Evolutionary conservation across 2,888 invertebrate species (phyloP), one percentile per base, ranked within the genome.

Genomic region (Allacma fusca): DNA sequence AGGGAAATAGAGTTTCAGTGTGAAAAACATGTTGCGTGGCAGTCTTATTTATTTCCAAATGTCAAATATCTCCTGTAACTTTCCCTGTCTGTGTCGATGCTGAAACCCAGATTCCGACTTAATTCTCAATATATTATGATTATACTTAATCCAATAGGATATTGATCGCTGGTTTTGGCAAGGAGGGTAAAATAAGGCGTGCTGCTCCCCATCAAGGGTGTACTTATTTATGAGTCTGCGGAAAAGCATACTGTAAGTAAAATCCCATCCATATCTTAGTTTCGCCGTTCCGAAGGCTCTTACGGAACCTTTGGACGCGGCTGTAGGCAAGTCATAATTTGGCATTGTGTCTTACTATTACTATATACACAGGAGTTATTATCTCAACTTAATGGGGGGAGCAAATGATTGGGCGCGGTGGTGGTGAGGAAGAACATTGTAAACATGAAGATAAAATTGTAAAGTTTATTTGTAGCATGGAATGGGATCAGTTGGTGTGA

Each of bases 351-450:
- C 19, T 50, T 50, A n/a, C n/a, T 34, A 34, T 9, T 34, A 34
- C 34, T 9, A 9, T 50, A 16, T 50, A 50, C 50, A 50, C 19
- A 5, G 16, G 50, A 2, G n/a, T 50, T 12, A 19, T n/a, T n/a
- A 50, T 50, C 19, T 16, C n/a, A n/a, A 13, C 19, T 50, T 50
- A 13, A 50, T 50, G 50, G 50, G 16, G 50, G 19, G 50, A 16
- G 50, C 5, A 50, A 50, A 50, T n/a, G 5, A 50, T 50, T 50
- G 50, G 50, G 50, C 50, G 50, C 50, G 50, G 50, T 50, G 50
- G 4, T 50, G 50, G 19, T 50, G 50, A 50, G n/a, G 5, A 50
- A 50, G 50, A 50, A 16, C 50, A n/a, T 50, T 50, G 50, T 50
- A 50, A 50, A 50, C 50, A 50, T 13, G n/a, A n/a, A 50, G 50